These are phyloP conservation scores for Epinephelus malabaricus DNA, from an alignment of 2,797 vertebrate genomes.

Conservation along the genomic window DNA sequence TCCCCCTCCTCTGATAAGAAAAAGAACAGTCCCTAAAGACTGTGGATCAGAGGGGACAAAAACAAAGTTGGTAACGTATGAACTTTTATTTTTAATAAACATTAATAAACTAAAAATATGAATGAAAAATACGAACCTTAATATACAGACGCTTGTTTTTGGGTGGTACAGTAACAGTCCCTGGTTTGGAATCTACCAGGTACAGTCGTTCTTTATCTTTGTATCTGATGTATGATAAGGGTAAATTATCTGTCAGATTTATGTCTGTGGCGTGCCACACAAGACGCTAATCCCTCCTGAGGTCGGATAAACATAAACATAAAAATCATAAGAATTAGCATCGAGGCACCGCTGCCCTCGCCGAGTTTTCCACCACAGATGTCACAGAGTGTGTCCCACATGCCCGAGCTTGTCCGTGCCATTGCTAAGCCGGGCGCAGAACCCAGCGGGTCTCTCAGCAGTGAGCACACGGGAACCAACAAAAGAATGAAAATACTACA, in stretches of 20 bases:
- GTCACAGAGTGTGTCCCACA: slow-evolving; percentile 31
- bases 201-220: neutral
- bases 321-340: neutral
- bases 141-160: no score
- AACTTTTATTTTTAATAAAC: no score
- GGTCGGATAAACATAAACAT: neutral
- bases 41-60: neutral
- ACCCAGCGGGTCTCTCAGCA: slow-evolving; percentile 25
- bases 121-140: neutral
- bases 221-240: neutral
- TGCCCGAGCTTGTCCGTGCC: slow-evolving; percentile 65
- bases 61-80: neutral
- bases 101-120: no score
- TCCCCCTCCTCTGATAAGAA: no score
- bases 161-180: no score
- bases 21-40: no score
- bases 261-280: neutral
- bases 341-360: neutral
- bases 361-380: neutral
- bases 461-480: slow-evolving; percentile 21
- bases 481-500: slow-evolving; percentile 57
- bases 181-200: no score
- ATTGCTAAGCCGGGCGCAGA: slow-evolving; percentile 38
- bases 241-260: neutral
- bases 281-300: neutral